Evolutionary conservation across 2,797 vertebrate genomes (phyloP).

Genomic region (Artibeus lituratus): DNA sequence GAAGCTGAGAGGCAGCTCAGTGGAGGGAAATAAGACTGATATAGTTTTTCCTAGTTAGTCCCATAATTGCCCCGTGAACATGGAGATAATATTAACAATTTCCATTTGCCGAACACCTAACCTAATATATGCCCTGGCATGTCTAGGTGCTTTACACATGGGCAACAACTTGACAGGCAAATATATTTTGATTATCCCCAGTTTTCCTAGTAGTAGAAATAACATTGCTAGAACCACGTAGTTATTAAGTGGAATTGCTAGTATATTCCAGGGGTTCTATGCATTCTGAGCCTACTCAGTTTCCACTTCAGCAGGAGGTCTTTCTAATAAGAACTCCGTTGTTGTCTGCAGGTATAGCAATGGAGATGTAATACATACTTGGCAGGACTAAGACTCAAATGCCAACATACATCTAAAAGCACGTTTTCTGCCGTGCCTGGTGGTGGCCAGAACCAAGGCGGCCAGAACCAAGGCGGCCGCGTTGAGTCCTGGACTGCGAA

Average conservation of each 20-base stretch:
- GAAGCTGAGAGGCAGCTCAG: not conserved
- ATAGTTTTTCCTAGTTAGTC: not conserved
- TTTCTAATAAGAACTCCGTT: not conserved
- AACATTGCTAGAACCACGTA: not conserved
- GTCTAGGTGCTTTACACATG: not conserved
- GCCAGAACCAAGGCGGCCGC: no score
- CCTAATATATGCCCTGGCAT: not conserved
- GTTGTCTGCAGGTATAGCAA: not conserved
- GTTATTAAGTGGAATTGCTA: not conserved
- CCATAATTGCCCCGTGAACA: not conserved
- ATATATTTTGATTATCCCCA: not conserved
- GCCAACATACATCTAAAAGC: not conserved
- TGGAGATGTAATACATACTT: not conserved
- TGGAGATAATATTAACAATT: not conserved
- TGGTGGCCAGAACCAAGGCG: no score
- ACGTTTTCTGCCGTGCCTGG: not conserved
- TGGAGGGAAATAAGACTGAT: not conserved
- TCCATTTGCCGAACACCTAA: not conserved
- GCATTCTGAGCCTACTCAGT: not conserved
- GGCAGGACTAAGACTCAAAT: not conserved
- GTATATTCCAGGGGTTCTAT: not conserved
- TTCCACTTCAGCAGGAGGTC: not conserved
- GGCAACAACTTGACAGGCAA: not conserved
- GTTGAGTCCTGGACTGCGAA: rapidly evolving
- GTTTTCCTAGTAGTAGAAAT: not conserved